Evolutionary conservation across 1,140 invertebrate genomes (phyloP), one percentile per base, ranked within the genome.

Genomic region (Arctopsyche grandis): DNA sequence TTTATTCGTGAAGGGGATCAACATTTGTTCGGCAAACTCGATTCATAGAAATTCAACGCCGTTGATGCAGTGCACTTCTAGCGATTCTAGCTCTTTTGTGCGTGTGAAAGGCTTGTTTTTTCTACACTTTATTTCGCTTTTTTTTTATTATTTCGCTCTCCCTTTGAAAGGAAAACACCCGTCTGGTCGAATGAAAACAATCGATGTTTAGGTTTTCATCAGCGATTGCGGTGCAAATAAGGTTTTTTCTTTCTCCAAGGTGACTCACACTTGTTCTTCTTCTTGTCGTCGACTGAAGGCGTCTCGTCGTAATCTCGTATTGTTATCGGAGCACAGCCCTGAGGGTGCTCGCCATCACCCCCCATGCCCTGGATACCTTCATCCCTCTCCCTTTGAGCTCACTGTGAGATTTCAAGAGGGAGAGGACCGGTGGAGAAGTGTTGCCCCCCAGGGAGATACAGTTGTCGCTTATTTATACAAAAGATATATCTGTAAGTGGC

Each of bases 1-100:
- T 29, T 66, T 66, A 66, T 66, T 66, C 26, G 24, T 66, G 63
- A 66, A 66, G 63, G 63, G 63, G 63, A 1, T 66, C 22, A 66
- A 10, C 63, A 29, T 66, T 66, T 66, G 22, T 24, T 22, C 63
- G 63, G 26, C 26, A 66, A 66, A 66, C 21, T 66, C 63, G 21
- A 22, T 66, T 66, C 21, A 22, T 12, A 26, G 63, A 66, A 66
- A 66, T 66, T 66, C 63, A 21, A 22, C 21, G 24, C 10, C 12
- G 10, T 52, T 16, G 63, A 29, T 29, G 24, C 26, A 66, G 63
- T 66, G 63, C 63, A 66, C 63, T 66, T 66, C 24, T 66, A 29
- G 22, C 22, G 63, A 66, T 66, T 66, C 63, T 12, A 16, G 14
- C 63, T 26, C 63, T 66, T 66, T 66, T 66, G 24, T 66, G 63